A percentile compares a stretch with the other conserved stretches of the same genome.
Evolutionary conservation across 2,113 vertebrate species (phyloP).

Genomic region (Hippocampus mohnikei): DNA sequence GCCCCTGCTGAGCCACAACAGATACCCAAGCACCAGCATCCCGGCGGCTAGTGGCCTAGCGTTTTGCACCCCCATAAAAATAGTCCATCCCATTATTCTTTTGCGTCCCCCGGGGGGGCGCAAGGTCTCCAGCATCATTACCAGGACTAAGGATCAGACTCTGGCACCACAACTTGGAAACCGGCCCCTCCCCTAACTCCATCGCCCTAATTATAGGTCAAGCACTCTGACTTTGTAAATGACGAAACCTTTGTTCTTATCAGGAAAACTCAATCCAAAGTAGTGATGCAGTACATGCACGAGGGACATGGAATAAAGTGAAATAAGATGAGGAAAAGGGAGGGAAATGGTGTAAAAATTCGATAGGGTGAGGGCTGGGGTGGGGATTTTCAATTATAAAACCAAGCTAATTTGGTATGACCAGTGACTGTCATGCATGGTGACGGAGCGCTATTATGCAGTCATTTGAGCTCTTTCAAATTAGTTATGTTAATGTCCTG

Average conservation of each 20-base stretch:
- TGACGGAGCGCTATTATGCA: slow-evolving; percentile 99
- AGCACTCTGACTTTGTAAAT: slow-evolving; percentile 95
- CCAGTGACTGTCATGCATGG: slow-evolving; percentile 97
- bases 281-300: slow-evolving; percentile 28
- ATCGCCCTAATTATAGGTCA: slow-evolving; percentile 99
- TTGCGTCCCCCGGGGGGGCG: slow-evolving; percentile 84
- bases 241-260: slow-evolving; percentile 99
- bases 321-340: slow-evolving; percentile 57
- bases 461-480: slow-evolving; percentile 99
- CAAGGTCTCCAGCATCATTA: slow-evolving; percentile 99
- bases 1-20: slow-evolving; percentile 80
- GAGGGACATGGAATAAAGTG: slow-evolving; percentile 52
- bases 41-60: slow-evolving; percentile 75
- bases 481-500: slow-evolving; percentile 99
- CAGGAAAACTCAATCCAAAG: slow-evolving; percentile 46
- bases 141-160: slow-evolving; percentile 94
- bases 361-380: slow-evolving; percentile 48
- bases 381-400: slow-evolving; percentile 96
- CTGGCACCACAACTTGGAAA: slow-evolving; percentile 66
- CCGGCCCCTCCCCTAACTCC: slow-evolving; percentile 77
- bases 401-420: slow-evolving; percentile 99
- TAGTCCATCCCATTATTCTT: slow-evolving; percentile 99
- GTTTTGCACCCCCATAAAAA: slow-evolving; percentile 95
- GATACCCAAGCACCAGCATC: slow-evolving; percentile 58
- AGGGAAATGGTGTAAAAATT: slow-evolving; percentile 74